These are phyloP conservation scores for Tolmerus cingulatus DNA, from an alignment of 2,888 invertebrate genomes.

Conservation along the genomic window DNA sequence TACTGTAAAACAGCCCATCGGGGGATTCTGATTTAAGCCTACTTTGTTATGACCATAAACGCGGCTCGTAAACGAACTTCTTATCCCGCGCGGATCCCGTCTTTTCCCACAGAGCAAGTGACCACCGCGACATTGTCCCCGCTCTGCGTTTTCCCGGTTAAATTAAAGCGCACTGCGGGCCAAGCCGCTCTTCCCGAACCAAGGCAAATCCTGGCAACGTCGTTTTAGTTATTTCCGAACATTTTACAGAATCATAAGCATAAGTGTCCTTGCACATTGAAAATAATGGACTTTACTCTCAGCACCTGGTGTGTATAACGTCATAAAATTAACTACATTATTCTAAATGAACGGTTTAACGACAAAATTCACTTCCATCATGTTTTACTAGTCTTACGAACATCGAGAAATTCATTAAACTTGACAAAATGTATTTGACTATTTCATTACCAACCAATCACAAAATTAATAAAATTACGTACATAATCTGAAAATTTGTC, in stretches of 20 bases:
- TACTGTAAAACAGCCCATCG: conserved; percentile 44
- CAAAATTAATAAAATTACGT: background rate
- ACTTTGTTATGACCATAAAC: conserved; percentile 6
- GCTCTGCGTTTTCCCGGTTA: background rate
- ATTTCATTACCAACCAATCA: background rate
- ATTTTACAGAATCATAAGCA: background rate
- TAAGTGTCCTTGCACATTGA: background rate
- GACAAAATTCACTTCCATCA: background rate
- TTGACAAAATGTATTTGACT: background rate
- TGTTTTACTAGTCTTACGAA: background rate
- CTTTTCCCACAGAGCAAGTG: background rate
- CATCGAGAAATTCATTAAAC: background rate
- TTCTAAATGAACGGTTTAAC: background rate
- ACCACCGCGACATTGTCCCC: background rate
- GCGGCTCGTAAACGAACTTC: background rate
- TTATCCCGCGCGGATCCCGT: background rate
- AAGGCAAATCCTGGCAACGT: background rate
- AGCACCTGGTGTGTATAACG: background rate
- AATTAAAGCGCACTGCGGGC: background rate
- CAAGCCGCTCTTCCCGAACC: background rate
- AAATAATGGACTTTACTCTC: background rate
- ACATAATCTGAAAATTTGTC: too few species aligned
- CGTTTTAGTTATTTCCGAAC: background rate
- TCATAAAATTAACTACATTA: background rate
- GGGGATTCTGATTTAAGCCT: background rate